Percentiles rank a stretch among this genome's conserved stretches.
phyloP scores from a whole-genome alignment of 2,888 invertebrate genomes.

The Drosophila mulleri region DNA sequence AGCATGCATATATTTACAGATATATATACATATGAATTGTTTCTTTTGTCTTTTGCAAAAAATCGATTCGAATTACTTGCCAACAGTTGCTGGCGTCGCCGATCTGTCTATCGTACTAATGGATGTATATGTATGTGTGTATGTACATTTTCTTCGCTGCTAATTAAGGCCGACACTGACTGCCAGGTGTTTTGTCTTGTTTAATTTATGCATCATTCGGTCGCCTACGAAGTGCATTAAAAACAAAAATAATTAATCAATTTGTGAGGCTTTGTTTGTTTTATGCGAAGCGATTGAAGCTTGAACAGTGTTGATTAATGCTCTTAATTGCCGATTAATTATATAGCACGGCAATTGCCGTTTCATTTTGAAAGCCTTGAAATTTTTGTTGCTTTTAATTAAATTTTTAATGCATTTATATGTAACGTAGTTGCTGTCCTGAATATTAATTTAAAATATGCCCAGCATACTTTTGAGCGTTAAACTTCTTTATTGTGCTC shows the following conservation, averaged over 20 bases:
- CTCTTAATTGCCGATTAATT: background rate
- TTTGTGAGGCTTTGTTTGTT: background rate
- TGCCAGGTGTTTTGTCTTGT: constrained; percentile 18
- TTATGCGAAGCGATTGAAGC: background rate
- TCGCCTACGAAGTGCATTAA: constrained; percentile 4
- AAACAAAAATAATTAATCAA: constrained; percentile 3
- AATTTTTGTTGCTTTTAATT: background rate
- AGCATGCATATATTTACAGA: background rate
- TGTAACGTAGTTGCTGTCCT: background rate
- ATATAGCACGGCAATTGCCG: background rate
- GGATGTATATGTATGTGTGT: background rate
- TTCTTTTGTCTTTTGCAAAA: constrained; percentile 19
- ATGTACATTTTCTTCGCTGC: constrained; percentile 20
- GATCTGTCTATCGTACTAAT: constrained; percentile 25
- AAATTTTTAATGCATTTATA: background rate
- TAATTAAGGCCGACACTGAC: constrained; percentile 40
- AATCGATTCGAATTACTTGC: constrained; percentile 50
- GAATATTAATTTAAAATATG: constrained; percentile 2
- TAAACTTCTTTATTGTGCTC: constrained; percentile 2
- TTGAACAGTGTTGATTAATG: constrained; percentile 4
- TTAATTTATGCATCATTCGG: constrained; percentile 8
- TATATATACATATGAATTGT: background rate
- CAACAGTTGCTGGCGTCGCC: constrained; percentile 27
- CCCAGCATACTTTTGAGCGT: background rate
- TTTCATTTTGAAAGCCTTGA: background rate